A percentile compares a stretch with the other conserved stretches of the same genome.
Evolutionary conservation across 2,888 invertebrate species (phyloP).

Genomic region (Lacanobia oleracea): DNA sequence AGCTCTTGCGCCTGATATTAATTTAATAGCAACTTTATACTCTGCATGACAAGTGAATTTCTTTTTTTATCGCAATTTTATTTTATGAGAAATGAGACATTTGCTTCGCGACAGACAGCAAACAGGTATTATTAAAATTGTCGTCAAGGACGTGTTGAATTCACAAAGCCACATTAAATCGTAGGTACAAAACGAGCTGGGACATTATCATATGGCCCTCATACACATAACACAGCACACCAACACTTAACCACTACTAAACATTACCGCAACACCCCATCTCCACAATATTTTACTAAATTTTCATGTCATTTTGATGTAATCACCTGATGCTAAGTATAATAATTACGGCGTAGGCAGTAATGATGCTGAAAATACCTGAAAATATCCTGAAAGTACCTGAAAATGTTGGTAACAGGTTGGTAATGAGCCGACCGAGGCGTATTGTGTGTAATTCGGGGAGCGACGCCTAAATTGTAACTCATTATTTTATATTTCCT

Average conservation of each 20-base stretch:
- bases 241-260: conserved; percentile 2
- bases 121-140: conserved; percentile 8
- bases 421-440: conserved; percentile 48
- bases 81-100: conserved; percentile 5
- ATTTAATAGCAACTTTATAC: conserved; percentile 34
- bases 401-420: conserved; percentile 56
- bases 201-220: conserved; percentile 8
- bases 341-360: conserved; percentile 45
- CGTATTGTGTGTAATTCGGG: conserved; percentile 49
- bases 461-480: conserved; percentile 46
- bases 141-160: conserved; percentile 1
- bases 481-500: conserved; percentile 55
- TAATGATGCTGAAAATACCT: conserved; percentile 57
- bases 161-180: conserved; percentile 22
- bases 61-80: conserved; percentile 18
- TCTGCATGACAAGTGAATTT: conserved; percentile 20
- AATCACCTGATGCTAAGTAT: conserved; percentile 48
- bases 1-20: conserved; percentile 38
- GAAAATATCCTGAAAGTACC: conserved; percentile 31
- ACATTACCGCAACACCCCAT: background rate
- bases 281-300: conserved; percentile 28
- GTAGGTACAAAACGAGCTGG: conserved; percentile 15
- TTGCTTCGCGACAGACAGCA: background rate
- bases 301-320: conserved; percentile 48
- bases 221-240: background rate